Base-by-base conservation (phyloP, 2,113 vertebrate genomes). In the Syngnathus scovelli region DNA sequence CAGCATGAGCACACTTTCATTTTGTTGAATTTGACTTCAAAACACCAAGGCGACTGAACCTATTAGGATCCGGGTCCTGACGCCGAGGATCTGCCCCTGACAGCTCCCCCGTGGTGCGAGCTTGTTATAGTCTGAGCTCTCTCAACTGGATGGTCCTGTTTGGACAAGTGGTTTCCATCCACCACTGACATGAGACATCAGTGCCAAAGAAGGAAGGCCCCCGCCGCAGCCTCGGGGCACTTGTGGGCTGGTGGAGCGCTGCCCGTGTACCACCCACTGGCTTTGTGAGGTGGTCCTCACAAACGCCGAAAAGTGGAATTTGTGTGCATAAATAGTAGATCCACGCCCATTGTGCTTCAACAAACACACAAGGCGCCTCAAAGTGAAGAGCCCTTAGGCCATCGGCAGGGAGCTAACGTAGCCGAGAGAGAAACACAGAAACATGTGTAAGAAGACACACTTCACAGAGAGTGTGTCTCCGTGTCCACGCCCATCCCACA, bases 161-260 rank as follows among this genome's bases (percentile, higher is more conserved):
- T 90, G 82, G 89, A 92, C 90, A 92, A 91, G 83, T 92, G 91
- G 89, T 91, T 90, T 87, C 77, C 69, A 92, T 92, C 74, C 77
- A 23, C 10, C 61, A 48, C 76, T 74, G 61, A 44, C 78, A 79
- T 60, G 72, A 82, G 71, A 69, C 71, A 70, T 78, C 48, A 61
- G 58, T 5, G 62, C 55, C 74, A 71, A 75, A 46, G 62, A 63
- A 71, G 66, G 69, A 80, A 56, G 56, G 74, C 69, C 68, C 65
- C 10, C 2, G 12, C 9, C 9, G 19, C 39, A 61, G 87, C 84
- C 82, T n/a, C 23, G 78, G 76, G 87, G 82, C 83, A 55, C 6
- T 7, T 12, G 1, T 12, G 66, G 71, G 67, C 77, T 56, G 39
- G 44, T 55, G 64, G 49, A 81, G 60, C 63, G 66, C 79, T 87